These are phyloP conservation scores for Pelobates fuscus DNA, from an alignment of 2,113 vertebrate genomes.

Conservation along the genomic window DNA sequence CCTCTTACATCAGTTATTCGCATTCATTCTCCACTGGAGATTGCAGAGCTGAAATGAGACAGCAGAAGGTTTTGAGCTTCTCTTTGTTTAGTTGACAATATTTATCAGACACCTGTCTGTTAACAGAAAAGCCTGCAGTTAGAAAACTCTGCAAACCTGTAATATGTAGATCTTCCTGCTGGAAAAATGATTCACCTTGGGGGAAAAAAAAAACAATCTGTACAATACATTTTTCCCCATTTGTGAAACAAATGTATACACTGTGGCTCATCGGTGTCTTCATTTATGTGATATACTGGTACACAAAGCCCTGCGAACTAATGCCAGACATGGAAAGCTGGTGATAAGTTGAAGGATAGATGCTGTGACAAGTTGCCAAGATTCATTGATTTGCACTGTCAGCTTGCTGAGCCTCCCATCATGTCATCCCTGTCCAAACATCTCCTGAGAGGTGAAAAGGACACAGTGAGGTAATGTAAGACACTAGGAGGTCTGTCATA, in stretches of 20 bases:
- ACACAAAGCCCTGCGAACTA: not conserved
- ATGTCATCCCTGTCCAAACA: not conserved
- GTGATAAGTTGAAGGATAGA: not conserved
- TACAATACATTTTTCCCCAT: too few species aligned
- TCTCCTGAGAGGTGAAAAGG: not conserved
- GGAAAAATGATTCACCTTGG: too few species aligned
- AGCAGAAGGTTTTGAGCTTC: too few species aligned
- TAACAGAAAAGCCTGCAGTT: too few species aligned
- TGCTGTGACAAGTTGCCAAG: conserved; percentile 11
- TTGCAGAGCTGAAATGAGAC: too few species aligned
- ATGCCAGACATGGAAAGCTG: not conserved
- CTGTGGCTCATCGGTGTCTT: not conserved
- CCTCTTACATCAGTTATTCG: too few species aligned
- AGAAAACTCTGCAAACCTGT: too few species aligned
- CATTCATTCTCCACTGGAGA: too few species aligned
- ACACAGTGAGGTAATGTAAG: conserved; percentile 1
- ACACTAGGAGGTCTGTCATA: not conserved
- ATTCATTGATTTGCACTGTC: not conserved
- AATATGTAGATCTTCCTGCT: too few species aligned
- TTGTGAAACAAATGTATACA: not conserved
- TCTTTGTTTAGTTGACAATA: too few species aligned
- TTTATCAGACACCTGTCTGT: too few species aligned
- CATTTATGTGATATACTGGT: not conserved
- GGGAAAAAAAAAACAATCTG: too few species aligned
- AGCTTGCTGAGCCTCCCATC: not conserved